A percentile compares a stretch with the other conserved stretches of the same genome.
Conservation (phyloP, 2,888 invertebrate genomes). For the Agrotis exclamationis region DNA sequence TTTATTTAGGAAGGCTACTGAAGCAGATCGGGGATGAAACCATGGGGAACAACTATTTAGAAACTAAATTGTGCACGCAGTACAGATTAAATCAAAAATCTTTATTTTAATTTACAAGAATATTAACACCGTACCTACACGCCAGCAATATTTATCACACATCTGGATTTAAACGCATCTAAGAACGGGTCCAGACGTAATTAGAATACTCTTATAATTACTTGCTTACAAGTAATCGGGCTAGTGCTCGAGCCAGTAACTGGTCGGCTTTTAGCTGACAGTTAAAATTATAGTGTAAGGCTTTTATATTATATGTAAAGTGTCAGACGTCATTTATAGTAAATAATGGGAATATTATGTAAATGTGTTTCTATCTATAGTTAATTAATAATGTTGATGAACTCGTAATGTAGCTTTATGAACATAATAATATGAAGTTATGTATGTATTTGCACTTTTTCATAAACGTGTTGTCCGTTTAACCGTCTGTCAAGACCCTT, state of each 20-base stretch:
- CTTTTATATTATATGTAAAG: neutral
- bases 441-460: neutral
- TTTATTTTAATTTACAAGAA: constrained; percentile 31
- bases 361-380: neutral
- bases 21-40: too few relatives aligned
- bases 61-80: neutral
- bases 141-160: constrained; percentile 29
- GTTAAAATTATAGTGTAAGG: constrained; percentile 33
- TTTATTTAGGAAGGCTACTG: too few relatives aligned
- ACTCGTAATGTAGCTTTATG: too few relatives aligned
- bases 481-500: too few relatives aligned
- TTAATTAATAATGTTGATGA: neutral
- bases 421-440: too few relatives aligned
- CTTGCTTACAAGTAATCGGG: constrained; percentile 38
- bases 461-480: too few relatives aligned
- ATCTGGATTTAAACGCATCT: constrained; percentile 17
- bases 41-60: neutral
- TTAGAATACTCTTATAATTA: constrained; percentile 58
- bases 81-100: neutral
- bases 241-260: constrained; percentile 12
- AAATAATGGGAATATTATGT: constrained; percentile 6
- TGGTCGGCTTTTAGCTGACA: constrained; percentile 36
- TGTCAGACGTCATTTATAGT: constrained; percentile 16
- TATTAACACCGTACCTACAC: constrained; percentile 15
- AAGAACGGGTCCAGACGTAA: constrained; percentile 51